These are phyloP conservation scores for Philereme transversata DNA, from an alignment of 2,888 invertebrate species.

Conservation along the genomic window DNA sequence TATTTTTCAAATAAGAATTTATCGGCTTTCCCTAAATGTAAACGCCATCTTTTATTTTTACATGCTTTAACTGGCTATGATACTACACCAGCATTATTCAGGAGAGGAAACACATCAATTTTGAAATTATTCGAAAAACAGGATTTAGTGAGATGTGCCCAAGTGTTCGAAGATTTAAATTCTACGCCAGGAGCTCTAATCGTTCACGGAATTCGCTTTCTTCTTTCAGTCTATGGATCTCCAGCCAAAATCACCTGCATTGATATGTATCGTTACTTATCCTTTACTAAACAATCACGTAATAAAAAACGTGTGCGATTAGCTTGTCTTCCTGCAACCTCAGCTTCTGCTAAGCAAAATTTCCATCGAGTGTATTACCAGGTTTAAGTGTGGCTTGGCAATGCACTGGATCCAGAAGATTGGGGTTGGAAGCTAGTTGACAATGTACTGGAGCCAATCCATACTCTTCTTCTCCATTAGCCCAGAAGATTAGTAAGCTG, in stretches of 20 bases:
- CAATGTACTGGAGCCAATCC: neutral
- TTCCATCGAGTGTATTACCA: too few species aligned
- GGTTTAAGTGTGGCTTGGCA: too few species aligned
- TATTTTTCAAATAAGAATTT: too few species aligned
- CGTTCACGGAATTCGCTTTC: conserved; percentile 33
- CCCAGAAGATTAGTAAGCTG: too few species aligned
- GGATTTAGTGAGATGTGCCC: conserved; percentile 6
- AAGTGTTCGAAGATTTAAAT: too few species aligned
- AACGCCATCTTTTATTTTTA: neutral
- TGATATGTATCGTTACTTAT: conserved; percentile 6
- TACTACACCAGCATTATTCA: conserved; percentile 22
- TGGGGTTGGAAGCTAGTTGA: neutral
- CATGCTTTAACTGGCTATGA: conserved; percentile 7
- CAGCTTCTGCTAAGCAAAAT: too few species aligned
- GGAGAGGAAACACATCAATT: conserved; percentile 35
- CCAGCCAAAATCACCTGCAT: conserved; percentile 21
- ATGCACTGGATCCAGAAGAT: too few species aligned
- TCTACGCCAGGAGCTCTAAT: conserved; percentile 14
- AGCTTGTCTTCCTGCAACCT: too few species aligned
- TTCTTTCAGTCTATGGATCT: conserved; percentile 34
- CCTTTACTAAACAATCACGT: too few species aligned
- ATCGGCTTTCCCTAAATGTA: too few species aligned
- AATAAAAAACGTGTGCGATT: too few species aligned
- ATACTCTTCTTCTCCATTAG: neutral
- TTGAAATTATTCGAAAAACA: conserved; percentile 40